Base-by-base conservation (phyloP, 2,797 vertebrate genomes). In the Onychomys torridus region DNA sequence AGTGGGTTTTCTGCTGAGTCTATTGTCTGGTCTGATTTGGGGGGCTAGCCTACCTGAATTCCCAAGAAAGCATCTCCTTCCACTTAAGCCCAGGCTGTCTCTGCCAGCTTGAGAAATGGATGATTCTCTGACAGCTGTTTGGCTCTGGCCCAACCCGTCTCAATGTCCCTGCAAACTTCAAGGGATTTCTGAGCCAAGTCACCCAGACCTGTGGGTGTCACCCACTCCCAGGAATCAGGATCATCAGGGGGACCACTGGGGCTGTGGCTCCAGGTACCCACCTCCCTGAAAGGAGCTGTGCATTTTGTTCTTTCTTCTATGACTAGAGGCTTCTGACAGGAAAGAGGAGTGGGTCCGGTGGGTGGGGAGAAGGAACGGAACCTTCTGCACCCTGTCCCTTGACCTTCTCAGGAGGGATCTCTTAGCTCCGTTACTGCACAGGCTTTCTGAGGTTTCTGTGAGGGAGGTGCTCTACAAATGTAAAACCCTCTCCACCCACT, bases 401-500 rank as follows among this genome's bases (percentile, higher is more conserved):
- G 87, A 52, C 40, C 69, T 69, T n/a, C 71, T 76, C 32, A 37
- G 59, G 32, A 95, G 61, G 67, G 21, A 32, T n/a, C 90, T 61
- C 90, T 46, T 27, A 67, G 65, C 61, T 83, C 17, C 34, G 73
- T 61, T 43, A 49, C 37, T 92, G 84, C 21, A 63, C 21, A 21
- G 21, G n/a, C n/a, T 73, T 85, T 96, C 90, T 69, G 95, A 97
- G 85, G 75, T 61, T 85, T 96, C 95, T 86, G 90, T 79, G 91
- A 78, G 91, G 75, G 46, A 91, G 78, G 90, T 78, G 89, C 59
- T 91, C 59, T 93, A 55, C 81, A 92, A 84, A 93, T 78, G 88
- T 94, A 63, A 89, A 83, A 85, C 34, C 59, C 52, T 93, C 69
- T 75, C 46, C 59, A 69, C 69, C 59, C 21, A 2, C 92, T 52